Conservation (phyloP, 2,797 vertebrate species). For the Lagodon rhomboides region DNA sequence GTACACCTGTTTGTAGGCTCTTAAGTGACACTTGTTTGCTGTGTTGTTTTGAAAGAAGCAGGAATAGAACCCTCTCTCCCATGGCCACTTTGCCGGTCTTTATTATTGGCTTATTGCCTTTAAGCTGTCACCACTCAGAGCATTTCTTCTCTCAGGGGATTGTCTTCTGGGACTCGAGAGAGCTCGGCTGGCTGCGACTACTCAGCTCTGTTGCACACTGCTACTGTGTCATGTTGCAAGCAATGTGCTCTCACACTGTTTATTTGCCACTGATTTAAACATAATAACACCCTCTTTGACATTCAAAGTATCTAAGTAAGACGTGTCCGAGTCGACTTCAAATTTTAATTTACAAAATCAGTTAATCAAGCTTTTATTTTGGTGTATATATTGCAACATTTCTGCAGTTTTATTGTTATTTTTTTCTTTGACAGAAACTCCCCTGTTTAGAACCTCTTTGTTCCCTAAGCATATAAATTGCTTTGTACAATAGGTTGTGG, state of each 20-base stretch:
- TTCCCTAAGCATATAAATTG: slow-evolving; percentile 58
- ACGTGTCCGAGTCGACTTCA: slow-evolving; percentile 10
- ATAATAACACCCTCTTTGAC: slow-evolving; percentile 23
- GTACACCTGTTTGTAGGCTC: slow-evolving; percentile 52
- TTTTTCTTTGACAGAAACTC: slow-evolving; percentile 16
- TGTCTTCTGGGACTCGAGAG: slow-evolving; percentile 75
- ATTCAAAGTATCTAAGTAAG: slow-evolving; percentile 13
- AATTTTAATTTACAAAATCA: slow-evolving; percentile 18
- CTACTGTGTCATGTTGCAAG: slow-evolving; percentile 71
- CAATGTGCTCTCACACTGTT: slow-evolving; percentile 42
- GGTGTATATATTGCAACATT: slow-evolving; percentile 8
- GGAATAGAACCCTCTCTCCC: slow-evolving; percentile 74
- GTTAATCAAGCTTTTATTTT: slow-evolving; percentile 18
- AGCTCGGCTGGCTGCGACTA: slow-evolving; percentile 69
- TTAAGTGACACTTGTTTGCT: slow-evolving; percentile 79
- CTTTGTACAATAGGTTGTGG: slow-evolving; percentile 65
- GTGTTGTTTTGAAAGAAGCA: slow-evolving; percentile 71
- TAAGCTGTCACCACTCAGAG: slow-evolving; percentile 83
- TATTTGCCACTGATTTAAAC: slow-evolving; percentile 50
- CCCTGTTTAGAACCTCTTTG: slow-evolving; percentile 42
- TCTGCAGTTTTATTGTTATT: not conserved
- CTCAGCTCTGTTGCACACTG: slow-evolving; percentile 72
- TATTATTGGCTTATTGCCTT: slow-evolving; percentile 86
- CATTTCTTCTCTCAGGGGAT: slow-evolving; percentile 77
- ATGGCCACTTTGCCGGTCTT: slow-evolving; percentile 82